phyloP scores from a whole-genome alignment of 2,797 vertebrate genomes.

The Gambelia wislizenii region DNA sequence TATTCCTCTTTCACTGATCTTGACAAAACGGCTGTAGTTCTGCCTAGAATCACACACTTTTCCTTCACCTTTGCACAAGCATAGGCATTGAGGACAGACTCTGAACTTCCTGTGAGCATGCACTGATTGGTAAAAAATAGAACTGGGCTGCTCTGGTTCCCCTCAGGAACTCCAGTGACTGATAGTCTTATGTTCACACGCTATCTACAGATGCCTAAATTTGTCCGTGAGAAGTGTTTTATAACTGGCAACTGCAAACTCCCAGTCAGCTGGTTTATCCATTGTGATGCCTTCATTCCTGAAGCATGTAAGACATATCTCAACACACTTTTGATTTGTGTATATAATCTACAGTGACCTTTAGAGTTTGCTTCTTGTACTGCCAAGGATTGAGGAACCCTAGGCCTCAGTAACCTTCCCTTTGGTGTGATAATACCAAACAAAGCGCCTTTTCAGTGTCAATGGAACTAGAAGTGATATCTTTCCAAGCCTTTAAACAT shows the following conservation, averaged over 20 bases:
- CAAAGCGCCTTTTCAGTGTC: conserved; percentile 65
- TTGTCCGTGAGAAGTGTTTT: conserved; percentile 43
- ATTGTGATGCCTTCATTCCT: conserved; percentile 60
- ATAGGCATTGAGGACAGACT: neutral
- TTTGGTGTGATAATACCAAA: conserved; percentile 48
- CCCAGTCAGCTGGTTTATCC: conserved; percentile 49
- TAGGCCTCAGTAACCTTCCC: conserved; percentile 56
- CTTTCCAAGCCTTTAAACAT: conserved; percentile 55
- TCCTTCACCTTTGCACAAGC: neutral
- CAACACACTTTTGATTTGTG: conserved; percentile 58
- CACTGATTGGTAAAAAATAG: neutral
- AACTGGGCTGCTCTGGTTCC: neutral
- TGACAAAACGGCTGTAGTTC: neutral
- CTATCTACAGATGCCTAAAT: conserved; percentile 40
- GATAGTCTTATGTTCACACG: neutral
- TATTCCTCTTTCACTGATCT: neutral
- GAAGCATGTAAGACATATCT: conserved; percentile 56
- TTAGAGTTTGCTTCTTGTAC: conserved; percentile 51
- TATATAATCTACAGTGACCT: conserved; percentile 63
- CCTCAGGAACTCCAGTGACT: neutral
- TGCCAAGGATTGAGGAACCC: conserved; percentile 59
- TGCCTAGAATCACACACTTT: neutral
- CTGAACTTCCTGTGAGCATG: neutral
- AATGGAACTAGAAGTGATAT: conserved; percentile 61
- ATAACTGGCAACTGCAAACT: conserved; percentile 44